phyloP scores from a whole-genome alignment of 2,888 invertebrate species.

The Arrhopalites spinosus region DNA sequence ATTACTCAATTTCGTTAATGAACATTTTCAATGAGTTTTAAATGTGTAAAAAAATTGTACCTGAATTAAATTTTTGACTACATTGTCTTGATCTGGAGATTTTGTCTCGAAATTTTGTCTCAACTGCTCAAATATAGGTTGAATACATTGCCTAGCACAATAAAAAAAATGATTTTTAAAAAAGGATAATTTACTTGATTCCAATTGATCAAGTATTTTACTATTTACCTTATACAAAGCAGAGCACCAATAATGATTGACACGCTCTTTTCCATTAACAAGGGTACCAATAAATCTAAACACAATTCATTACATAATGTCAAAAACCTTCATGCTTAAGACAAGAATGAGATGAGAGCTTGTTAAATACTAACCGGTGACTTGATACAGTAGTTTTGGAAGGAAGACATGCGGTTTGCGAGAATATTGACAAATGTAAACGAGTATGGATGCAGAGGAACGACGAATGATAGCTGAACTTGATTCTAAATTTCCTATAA shows the following conservation, averaged over 20 bases:
- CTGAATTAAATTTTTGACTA: slow-evolving; percentile 43
- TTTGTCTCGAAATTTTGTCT: slow-evolving; percentile 27
- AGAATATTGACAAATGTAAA: slow-evolving; percentile 77
- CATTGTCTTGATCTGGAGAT: slow-evolving; percentile 39
- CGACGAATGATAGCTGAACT: slow-evolving; percentile 77
- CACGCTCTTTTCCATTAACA: slow-evolving; percentile 53
- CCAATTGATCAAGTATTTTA: too few species aligned
- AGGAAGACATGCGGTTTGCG: slow-evolving; percentile 72
- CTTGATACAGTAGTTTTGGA: slow-evolving; percentile 69
- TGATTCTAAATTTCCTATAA: slow-evolving; percentile 69
- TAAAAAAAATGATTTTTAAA: too few species aligned
- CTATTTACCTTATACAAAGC: slow-evolving; percentile 42
- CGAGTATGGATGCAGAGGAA: slow-evolving; percentile 78
- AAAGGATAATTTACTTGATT: too few species aligned
- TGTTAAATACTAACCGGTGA: too few species aligned
- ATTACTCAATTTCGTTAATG: too few species aligned
- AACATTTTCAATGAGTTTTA: background rate
- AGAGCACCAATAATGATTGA: slow-evolving; percentile 50
- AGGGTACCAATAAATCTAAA: slow-evolving; percentile 51
- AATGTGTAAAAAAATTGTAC: slow-evolving; percentile 24
- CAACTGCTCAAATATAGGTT: slow-evolving; percentile 45
- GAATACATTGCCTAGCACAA: slow-evolving; percentile 52
- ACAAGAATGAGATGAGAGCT: too few species aligned
- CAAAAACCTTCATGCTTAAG: background rate
- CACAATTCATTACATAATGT: slow-evolving; percentile 4